Base-by-base conservation (phyloP, 1,140 invertebrate genomes). In the Micrasema minimum region DNA sequence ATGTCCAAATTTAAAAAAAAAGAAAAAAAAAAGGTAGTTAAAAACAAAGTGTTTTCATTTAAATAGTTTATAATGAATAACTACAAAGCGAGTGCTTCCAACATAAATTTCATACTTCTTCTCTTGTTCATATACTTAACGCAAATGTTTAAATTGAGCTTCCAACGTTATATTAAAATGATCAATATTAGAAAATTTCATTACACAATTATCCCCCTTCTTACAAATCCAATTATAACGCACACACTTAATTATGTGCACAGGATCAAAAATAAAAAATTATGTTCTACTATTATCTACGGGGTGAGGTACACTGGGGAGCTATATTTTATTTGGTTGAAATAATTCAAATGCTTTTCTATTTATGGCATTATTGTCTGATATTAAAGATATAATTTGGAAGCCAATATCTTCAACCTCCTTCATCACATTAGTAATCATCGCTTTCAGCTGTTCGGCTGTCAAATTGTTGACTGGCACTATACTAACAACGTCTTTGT, bases 261-360 rank as follows among this genome's bases (percentile, higher is more conserved):
- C 45, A 46, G 45, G 45, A 46, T 46, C 45, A 46, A 46, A 46
- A 46, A 46, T 46, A 45, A 14, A 14, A 46, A 46, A 16, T 46
- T 1, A 46, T 46, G 45, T 46, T 46, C 45, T 46, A 46, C 45
- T 46, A 2, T 46, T 46, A 46, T 46, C 45, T 46, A 46, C 14
- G 0, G 45, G 45, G 45, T 46, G 45, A 16, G 45, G 12, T 46
- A 46, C 4, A 46, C 45, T 46, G 3, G 45, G 4, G 4, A 46
- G 45, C 14, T n/a, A 46, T 46, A 46, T 46, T n/a, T 46, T 46
- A 46, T 46, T 46, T 6, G 45, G 4, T 46, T 46, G 45, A n/a
- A 46, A 46, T 1, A 46, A 46, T 14, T 46, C 45, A 14, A 46
- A 46, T 46, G n/a, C 45, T 14, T 46, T 46, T n/a, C 45, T 14